Evolutionary conservation across 2,113 vertebrate genomes (phyloP).

Genomic region (Leptosomus discolor): DNA sequence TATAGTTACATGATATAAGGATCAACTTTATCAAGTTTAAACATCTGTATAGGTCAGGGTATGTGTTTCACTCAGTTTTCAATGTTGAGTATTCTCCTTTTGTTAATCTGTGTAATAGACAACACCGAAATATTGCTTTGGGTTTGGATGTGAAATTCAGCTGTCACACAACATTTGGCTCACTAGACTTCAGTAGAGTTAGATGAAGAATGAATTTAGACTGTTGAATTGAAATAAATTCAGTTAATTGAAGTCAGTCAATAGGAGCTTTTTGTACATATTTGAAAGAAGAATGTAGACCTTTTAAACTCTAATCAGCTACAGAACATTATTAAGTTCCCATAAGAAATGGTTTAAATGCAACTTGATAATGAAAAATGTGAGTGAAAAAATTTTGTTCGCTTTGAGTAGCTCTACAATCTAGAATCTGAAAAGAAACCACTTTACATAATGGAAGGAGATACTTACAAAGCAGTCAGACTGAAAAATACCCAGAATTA

Average conservation of each 20-base stretch:
- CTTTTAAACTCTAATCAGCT: slow-evolving; percentile 46
- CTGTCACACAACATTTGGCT: slow-evolving; percentile 40
- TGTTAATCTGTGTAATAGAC: not conserved
- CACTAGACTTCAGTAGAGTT: not conserved
- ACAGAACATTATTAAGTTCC: slow-evolving; percentile 47
- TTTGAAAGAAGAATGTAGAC: slow-evolving; percentile 36
- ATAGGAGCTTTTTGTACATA: slow-evolving; percentile 24
- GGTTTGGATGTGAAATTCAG: slow-evolving; percentile 5
- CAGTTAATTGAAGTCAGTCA: slow-evolving; percentile 54
- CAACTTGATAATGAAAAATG: slow-evolving; percentile 52
- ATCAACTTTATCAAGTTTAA: not conserved
- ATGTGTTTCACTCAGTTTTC: not conserved
- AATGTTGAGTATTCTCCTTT: not conserved
- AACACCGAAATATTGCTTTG: not conserved
- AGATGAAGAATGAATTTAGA: slow-evolving; percentile 20
- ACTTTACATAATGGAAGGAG: slow-evolving; percentile 58
- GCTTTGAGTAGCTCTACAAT: slow-evolving; percentile 56
- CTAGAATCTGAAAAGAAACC: slow-evolving; percentile 59
- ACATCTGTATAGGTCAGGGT: not conserved
- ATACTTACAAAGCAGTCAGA: slow-evolving; percentile 46
- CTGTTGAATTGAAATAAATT: slow-evolving; percentile 41
- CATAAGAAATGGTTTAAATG: slow-evolving; percentile 64
- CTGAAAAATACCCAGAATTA: slow-evolving; percentile 48
- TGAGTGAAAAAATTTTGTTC: slow-evolving; percentile 42
- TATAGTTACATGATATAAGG: not conserved